Base-by-base conservation (phyloP, 2,888 invertebrate species). In the Petrolisthes cinctipes region DNA sequence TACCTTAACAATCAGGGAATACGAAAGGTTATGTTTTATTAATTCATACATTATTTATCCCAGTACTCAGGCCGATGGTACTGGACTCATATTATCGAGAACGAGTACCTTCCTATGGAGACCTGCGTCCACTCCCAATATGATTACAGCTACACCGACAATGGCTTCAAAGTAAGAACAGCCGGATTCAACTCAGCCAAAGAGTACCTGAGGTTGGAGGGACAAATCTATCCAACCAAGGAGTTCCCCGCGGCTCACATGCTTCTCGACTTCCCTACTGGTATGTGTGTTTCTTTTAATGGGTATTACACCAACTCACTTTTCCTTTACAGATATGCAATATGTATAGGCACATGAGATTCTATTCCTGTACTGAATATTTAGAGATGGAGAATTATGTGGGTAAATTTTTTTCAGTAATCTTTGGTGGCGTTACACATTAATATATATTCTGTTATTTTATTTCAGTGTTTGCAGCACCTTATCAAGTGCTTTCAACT, bases 31-130 rank as follows among this genome's bases (percentile, higher is more conserved):
- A n/a, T n/a, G n/a, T n/a, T n/a, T n/a, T n/a, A n/a, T 37, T 37
- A 37, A 37, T 37, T 37, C 37, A 37, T 37, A 37, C 37, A 37
- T 37, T 37, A 37, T 37, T 37, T 37, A 37, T 37, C 20, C 4
- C 85, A 85, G 85, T 85, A 85, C 53, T 14, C 78, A 4, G 85
- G 85, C 0, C 78, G 85, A 3, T 85, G 85, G 85, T 85, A 85
- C 61, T 51, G 51, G 53, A 79, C 85, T 17, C 66, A 85, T 9
- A 66, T 85, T 53, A 85, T 85, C 9, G 85, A 85, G n/a, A 85
- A 78, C 17, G 61, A 51, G 6, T 85, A 85, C 68, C 78, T 66
- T 53, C 85, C 85, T 11, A 57, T 53, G 4, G 79, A 37, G 53
- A 37, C 61, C 6, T 85, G 85, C 79, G 54, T 85, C 66, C 37